Conservation (phyloP, 2,113 vertebrate species). For the Acinonyx jubatus region DNA sequence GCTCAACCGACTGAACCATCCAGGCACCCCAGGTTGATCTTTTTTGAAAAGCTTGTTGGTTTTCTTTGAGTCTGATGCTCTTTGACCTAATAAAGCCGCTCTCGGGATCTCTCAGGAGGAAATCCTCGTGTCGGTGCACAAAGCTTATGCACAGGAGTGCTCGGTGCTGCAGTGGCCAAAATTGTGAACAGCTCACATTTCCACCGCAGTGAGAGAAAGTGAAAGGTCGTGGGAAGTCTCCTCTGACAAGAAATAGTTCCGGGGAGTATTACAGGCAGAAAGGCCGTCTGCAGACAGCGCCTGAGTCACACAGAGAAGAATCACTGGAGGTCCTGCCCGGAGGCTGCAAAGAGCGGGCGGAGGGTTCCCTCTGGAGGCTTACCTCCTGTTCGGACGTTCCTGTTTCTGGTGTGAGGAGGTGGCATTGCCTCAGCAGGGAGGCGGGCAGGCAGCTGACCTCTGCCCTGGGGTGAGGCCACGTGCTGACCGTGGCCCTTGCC, state of each 20-base stretch:
- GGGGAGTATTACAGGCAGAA: neutral
- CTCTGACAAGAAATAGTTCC: neutral
- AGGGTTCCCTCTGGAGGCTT: neutral
- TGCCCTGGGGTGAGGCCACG: no score
- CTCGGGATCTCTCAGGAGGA: no score
- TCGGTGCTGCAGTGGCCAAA: neutral
- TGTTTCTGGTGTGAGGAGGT: neutral
- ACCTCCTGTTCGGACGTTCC: neutral
- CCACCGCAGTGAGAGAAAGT: neutral
- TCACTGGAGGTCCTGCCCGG: neutral
- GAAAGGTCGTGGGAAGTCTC: neutral
- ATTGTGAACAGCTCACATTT: neutral
- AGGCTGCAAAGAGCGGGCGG: neutral
- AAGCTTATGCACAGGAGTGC: no score
- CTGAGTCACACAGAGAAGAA: neutral
- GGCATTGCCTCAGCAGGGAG: neutral
- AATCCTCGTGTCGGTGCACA: fast-evolving
- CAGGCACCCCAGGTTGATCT: no score
- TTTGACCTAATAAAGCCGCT: neutral
- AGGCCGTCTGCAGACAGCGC: neutral
- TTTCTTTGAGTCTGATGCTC: neutral
- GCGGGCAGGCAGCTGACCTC: neutral
- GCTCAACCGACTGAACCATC: no score
- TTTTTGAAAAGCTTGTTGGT: neutral
- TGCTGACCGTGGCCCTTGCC: neutral